Percentiles rank a stretch among this genome's conserved stretches.
Conservation (phyloP, 1,140 invertebrate species). For the Zaprionus nigranus region DNA sequence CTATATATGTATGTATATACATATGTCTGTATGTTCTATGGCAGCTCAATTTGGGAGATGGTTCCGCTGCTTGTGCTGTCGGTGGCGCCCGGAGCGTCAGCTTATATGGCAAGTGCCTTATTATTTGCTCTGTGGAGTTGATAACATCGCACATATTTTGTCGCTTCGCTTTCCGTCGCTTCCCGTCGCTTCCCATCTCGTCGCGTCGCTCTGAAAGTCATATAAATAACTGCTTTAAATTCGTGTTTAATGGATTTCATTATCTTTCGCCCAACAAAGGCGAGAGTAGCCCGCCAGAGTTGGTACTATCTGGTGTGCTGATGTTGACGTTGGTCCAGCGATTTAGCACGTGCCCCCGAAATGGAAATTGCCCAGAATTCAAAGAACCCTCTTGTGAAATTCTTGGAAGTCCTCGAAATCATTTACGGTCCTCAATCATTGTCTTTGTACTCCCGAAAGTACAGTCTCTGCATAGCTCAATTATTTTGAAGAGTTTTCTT, state of each 20-base stretch:
- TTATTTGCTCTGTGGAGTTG: slow-evolving; percentile 45
- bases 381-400: slow-evolving; percentile 19
- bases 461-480: neutral
- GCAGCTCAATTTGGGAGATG: neutral
- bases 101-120: slow-evolving; percentile 47
- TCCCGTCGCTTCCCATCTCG: slow-evolving; percentile 5
- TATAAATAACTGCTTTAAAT: slow-evolving; percentile 73
- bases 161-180: slow-evolving; percentile 18
- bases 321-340: slow-evolving; percentile 14
- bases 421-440: neutral
- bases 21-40: neutral
- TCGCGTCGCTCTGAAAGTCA: slow-evolving; percentile 22
- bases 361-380: slow-evolving; percentile 16
- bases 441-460: neutral
- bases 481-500: neutral
- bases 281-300: neutral
- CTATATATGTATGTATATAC: neutral
- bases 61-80: neutral
- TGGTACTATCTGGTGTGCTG: slow-evolving; percentile 8
- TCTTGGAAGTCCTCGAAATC: slow-evolving; percentile 17
- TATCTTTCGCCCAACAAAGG: slow-evolving; percentile 52
- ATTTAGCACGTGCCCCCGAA: slow-evolving; percentile 23
- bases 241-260: slow-evolving; percentile 70
- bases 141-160: slow-evolving; percentile 42
- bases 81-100: slow-evolving; percentile 15